These are phyloP conservation scores for Folsomia manolachei DNA, from an alignment of 2,888 invertebrate species.

Conservation along the genomic window DNA sequence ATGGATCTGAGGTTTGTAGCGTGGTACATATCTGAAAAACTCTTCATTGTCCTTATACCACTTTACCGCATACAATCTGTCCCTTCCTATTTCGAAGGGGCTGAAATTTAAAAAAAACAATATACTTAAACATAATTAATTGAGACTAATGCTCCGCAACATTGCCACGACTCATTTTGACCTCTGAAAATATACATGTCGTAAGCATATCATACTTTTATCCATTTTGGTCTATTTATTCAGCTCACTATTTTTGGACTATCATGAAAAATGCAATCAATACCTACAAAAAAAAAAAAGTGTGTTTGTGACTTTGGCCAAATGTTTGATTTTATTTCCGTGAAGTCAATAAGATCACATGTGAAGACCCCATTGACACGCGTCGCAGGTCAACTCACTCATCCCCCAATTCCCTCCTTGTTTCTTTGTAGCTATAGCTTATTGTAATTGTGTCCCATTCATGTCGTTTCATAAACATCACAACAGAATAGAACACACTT, in stretches of 20 bases:
- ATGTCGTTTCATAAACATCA: background rate
- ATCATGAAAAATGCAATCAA: too few relatives aligned
- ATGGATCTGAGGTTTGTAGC: conserved; percentile 65
- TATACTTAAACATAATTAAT: background rate
- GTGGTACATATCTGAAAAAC: conserved; percentile 75
- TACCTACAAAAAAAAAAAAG: too few relatives aligned
- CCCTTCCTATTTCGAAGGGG: conserved; percentile 65
- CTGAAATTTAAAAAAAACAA: conserved; percentile 51
- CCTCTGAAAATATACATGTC: too few relatives aligned
- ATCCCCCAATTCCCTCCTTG: too few relatives aligned
- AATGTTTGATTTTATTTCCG: background rate
- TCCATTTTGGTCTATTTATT: too few relatives aligned
- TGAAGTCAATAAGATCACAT: background rate
- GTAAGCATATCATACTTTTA: too few relatives aligned
- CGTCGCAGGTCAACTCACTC: background rate
- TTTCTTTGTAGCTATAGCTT: too few relatives aligned
- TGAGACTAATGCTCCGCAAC: too few relatives aligned
- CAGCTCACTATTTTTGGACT: too few relatives aligned
- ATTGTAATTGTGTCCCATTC: too few relatives aligned
- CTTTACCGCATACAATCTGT: conserved; percentile 73
- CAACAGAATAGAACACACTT: too few relatives aligned
- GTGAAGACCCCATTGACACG: background rate
- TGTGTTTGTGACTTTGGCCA: background rate
- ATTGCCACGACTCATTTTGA: too few relatives aligned
- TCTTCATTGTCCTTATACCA: conserved; percentile 84